Evolutionary conservation across 2,113 vertebrate genomes (phyloP).

Genomic region (Gnathonemus echidnorhynchus): DNA sequence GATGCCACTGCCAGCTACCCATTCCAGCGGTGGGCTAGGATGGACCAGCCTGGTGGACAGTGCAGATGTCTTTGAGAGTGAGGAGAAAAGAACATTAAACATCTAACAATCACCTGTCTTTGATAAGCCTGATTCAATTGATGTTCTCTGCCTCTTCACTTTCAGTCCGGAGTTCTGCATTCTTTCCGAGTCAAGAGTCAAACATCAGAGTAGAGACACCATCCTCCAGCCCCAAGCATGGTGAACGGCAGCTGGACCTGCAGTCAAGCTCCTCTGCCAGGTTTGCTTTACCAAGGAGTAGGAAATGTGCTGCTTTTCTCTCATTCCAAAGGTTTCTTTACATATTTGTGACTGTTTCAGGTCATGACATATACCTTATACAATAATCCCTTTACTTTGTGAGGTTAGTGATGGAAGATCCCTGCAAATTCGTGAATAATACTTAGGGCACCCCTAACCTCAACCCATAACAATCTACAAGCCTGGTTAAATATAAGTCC

Average conservation of each 20-base stretch:
- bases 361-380: background rate
- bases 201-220: conserved; percentile 78
- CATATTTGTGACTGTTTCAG: background rate
- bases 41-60: conserved; percentile 97
- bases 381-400: background rate
- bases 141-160: background rate
- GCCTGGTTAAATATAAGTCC: background rate
- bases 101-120: background rate
- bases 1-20: conserved; percentile 87
- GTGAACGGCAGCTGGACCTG: conserved; percentile 73
- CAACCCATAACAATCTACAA: background rate
- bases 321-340: background rate
- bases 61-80: conserved; percentile 90
- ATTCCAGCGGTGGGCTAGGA: conserved; percentile 69
- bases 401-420: background rate
- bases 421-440: background rate
- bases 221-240: conserved; percentile 76
- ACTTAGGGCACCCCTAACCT: background rate
- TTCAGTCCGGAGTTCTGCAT: conserved; percentile 85
- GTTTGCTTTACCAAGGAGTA: conserved; percentile 44
- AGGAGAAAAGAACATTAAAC: conserved; percentile 41
- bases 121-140: background rate
- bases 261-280: conserved; percentile 78
- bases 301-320: background rate
- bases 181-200: conserved; percentile 79